Conservation (phyloP, 2,888 invertebrate species). For the Trachelus iudaicus region DNA sequence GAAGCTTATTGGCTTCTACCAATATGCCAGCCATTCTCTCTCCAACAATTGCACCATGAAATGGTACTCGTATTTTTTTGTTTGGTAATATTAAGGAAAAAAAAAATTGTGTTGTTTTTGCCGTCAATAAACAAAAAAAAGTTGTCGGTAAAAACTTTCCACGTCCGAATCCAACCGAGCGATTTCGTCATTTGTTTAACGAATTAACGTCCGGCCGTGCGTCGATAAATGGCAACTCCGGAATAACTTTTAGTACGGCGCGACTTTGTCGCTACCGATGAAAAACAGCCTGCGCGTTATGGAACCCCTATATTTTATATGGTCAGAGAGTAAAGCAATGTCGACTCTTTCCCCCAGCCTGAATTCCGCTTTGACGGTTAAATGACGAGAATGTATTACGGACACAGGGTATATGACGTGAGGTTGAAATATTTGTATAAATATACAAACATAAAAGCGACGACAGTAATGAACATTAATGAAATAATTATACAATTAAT, state of each 20-base stretch:
- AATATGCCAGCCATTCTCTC: neutral
- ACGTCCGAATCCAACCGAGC: neutral
- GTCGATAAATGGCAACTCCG: neutral
- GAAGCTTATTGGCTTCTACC: constrained; percentile 36
- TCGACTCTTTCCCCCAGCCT: neutral
- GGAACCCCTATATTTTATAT: neutral
- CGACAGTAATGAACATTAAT: no score
- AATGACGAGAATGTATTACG: neutral
- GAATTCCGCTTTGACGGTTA: neutral
- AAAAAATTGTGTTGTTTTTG: neutral
- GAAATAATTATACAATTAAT: no score
- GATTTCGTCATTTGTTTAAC: neutral
- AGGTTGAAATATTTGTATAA: neutral
- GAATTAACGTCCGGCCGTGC: neutral
- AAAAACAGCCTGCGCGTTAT: neutral
- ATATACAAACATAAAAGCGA: neutral
- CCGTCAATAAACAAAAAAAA: neutral
- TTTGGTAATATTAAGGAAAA: no score
- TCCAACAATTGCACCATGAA: neutral
- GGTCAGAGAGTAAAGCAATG: neutral
- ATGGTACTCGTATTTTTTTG: neutral
- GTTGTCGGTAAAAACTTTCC: neutral
- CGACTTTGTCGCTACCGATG: neutral
- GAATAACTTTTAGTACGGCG: neutral
- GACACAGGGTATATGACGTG: neutral